Base-by-base conservation (phyloP, 2,888 invertebrate species). In the Acleris literana region DNA sequence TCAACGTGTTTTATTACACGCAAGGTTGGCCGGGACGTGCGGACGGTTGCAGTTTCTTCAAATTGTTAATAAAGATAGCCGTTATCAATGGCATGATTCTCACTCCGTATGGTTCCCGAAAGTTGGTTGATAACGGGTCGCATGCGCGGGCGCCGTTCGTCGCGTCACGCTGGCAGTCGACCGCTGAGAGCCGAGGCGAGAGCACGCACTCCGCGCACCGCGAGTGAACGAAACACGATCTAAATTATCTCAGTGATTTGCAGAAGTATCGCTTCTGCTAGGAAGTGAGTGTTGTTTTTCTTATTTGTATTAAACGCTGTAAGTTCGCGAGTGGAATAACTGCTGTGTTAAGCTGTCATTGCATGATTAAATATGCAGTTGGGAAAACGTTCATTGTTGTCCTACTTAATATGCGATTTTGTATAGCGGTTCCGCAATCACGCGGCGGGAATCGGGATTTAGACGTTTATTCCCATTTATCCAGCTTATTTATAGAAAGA, bases 11-110 rank as follows among this genome's bases (percentile, higher is more conserved):
- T n/a, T 62, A 48, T 62, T 46, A 51, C 49, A 6, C 53, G 29
- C 49, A 64, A 55, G 64, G 64, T 64, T 64, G 33, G 55, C 7
- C 39, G 39, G 20, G 33, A 13, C 43, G 39, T 16, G 39, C 43
- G 39, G 16, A 55, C 55, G 55, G 43, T n/a, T 60, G 59, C 64
- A 64, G 55, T 64, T 60, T 60, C 43, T 11, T 49, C 25, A 55
- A 54, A 60, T 54, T 54, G 55, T 60, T 53, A 17, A 22, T 44
- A 44, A 57, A 22, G 46, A n/a, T 29, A 57, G 54, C 16, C 49
- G 49, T 65, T 65, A 65, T 65, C 65, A 61, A 43, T 29, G 22
- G 65, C 65, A 65, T 65, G 65, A 65, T 65, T 60, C 65, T 61
- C 65, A 61, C 60, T 64, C 63, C 48, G 44, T 51, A 54, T 57